Evolutionary conservation across 2,797 vertebrate species (phyloP).

Genomic region (Alfaro cultratus): DNA sequence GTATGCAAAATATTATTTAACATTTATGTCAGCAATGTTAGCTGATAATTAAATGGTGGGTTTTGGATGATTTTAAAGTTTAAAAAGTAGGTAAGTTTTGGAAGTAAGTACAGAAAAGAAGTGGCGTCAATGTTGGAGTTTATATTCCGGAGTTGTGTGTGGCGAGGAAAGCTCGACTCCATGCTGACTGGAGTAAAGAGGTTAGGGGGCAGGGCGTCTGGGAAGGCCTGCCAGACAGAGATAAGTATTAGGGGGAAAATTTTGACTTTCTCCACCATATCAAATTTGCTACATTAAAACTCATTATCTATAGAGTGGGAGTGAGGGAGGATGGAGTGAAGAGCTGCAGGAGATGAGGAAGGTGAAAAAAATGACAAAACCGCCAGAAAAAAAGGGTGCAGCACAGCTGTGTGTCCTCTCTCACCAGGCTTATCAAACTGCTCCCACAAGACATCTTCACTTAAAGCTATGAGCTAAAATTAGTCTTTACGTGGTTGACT

Average conservation of each 20-base stretch:
- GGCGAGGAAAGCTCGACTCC: slow-evolving; percentile 13
- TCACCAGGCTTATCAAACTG: slow-evolving; percentile 52
- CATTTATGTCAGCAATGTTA: not conserved
- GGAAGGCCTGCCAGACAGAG: slow-evolving; percentile 73
- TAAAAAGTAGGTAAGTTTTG: slow-evolving; percentile 37
- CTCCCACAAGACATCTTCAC: slow-evolving; percentile 50
- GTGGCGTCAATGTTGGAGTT: slow-evolving; percentile 28
- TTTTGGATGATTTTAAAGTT: slow-evolving; percentile 6
- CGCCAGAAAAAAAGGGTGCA: slow-evolving; percentile 30
- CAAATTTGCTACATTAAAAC: slow-evolving; percentile 77
- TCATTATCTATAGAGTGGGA: slow-evolving; percentile 68
- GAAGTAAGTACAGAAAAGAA: slow-evolving; percentile 24
- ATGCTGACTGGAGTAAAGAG: slow-evolving; percentile 48
- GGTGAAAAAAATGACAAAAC: slow-evolving; percentile 47
- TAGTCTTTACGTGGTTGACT: slow-evolving; percentile 34
- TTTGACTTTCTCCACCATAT: slow-evolving; percentile 63
- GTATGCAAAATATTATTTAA: no score
- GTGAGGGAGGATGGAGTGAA: slow-evolving; percentile 14
- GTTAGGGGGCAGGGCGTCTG: slow-evolving; percentile 68
- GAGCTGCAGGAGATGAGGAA: slow-evolving; percentile 27
- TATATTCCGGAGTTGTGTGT: slow-evolving; percentile 33
- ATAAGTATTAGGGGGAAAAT: slow-evolving; percentile 69
- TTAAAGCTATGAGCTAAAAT: slow-evolving; percentile 61
- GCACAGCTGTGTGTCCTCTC: slow-evolving; percentile 50
- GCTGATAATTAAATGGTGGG: slow-evolving; percentile 15